Evolutionary conservation across 2,113 vertebrate genomes (phyloP).

Genomic region (Oceanodroma tethys): DNA sequence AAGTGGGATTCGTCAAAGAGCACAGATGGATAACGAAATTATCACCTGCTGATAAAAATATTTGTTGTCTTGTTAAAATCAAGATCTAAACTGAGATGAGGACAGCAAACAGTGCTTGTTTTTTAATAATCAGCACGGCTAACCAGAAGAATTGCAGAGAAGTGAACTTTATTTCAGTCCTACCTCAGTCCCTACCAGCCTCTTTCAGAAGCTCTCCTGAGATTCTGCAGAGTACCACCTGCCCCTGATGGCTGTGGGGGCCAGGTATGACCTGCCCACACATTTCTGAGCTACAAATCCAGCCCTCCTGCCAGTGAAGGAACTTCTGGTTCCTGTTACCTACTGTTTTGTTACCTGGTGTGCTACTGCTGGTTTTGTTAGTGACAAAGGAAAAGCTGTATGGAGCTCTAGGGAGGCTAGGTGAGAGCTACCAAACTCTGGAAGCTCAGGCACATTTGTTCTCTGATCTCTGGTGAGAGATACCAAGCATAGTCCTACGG

Average conservation of each 20-base stretch:
- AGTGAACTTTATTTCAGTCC: neutral
- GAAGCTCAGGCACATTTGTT: neutral
- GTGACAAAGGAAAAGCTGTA: neutral
- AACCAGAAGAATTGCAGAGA: neutral
- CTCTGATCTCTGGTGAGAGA: neutral
- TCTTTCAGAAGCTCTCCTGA: neutral
- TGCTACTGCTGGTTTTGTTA: neutral
- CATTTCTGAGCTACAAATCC: neutral
- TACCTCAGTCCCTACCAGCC: neutral
- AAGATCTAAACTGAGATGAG: neutral
- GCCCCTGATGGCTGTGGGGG: neutral
- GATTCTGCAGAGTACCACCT: neutral
- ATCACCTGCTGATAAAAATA: neutral
- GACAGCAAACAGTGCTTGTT: neutral
- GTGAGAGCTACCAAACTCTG: neutral
- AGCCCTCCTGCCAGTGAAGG: neutral
- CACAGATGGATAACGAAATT: neutral
- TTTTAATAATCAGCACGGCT: neutral
- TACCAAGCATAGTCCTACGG: neutral
- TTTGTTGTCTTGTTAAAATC: neutral
- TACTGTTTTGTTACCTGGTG: neutral
- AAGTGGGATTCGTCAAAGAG: neutral
- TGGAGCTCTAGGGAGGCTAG: neutral
- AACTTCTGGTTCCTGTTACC: neutral
- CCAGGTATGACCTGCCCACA: neutral